Evolutionary conservation across 2,797 vertebrate species (phyloP).

Genomic region (Podargus strigoides): DNA sequence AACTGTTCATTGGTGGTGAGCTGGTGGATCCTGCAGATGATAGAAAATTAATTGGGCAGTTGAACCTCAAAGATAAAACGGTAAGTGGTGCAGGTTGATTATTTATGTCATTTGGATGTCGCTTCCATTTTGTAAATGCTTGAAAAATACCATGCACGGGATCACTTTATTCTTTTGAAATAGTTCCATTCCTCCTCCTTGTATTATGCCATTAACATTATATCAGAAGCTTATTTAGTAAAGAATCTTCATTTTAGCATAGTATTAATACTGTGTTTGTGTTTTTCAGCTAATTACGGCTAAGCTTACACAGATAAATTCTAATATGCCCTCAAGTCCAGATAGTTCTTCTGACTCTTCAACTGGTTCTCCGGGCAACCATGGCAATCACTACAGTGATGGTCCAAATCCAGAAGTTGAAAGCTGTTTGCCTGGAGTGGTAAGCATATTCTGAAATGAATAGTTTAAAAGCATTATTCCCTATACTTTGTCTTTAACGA

Average conservation of each 20-base stretch:
- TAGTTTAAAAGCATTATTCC: not conserved
- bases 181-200: not conserved
- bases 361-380: slow-evolving; percentile 97
- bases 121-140: not conserved
- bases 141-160: not conserved
- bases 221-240: not conserved
- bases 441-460: slow-evolving; percentile 70
- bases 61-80: slow-evolving; percentile 98
- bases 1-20: slow-evolving; percentile 96
- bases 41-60: slow-evolving; percentile 94
- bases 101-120: not conserved
- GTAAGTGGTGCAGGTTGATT: slow-evolving; percentile 69
- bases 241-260: not conserved
- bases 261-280: not conserved
- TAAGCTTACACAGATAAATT: slow-evolving; percentile 98
- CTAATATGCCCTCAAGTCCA: slow-evolving; percentile 99
- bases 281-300: slow-evolving; percentile 92
- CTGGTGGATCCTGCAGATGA: slow-evolving; percentile 97
- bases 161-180: not conserved
- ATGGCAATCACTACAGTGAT: slow-evolving; percentile 97
- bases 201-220: not conserved
- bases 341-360: slow-evolving; percentile 99
- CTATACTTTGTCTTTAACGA: not conserved
- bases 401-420: slow-evolving; percentile 98
- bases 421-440: slow-evolving; percentile 98